Percentiles rank a stretch among this genome's conserved stretches.
Conservation (phyloP, 2,113 vertebrate genomes). For the Psilopogon haemacephalus region DNA sequence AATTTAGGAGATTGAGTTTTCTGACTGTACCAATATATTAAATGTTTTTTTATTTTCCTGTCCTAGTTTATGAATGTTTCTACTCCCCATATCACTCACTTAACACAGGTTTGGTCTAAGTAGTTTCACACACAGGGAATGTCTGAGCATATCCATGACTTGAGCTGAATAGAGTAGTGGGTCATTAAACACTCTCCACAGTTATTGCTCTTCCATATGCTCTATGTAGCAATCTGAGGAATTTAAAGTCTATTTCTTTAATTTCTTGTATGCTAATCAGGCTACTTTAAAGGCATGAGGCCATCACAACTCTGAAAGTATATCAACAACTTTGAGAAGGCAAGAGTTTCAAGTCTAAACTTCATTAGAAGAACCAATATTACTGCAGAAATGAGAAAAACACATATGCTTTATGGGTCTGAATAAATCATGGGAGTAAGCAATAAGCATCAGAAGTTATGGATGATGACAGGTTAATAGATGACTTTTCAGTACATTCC, state of each 20-base stretch:
- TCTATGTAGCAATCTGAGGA: not conserved
- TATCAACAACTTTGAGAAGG: not conserved
- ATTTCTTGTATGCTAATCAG: not conserved
- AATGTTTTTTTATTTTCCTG: not conserved
- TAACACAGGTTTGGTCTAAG: not conserved
- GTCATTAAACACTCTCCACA: not conserved
- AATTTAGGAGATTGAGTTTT: not conserved
- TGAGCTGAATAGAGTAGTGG: not conserved
- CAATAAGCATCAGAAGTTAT: constrained; percentile 9
- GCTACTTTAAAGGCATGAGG: not conserved
- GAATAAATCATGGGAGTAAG: constrained; percentile 32
- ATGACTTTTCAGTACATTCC: not conserved
- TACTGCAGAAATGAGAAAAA: constrained; percentile 40
- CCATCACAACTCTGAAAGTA: not conserved
- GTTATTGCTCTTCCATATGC: not conserved
- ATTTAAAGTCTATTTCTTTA: not conserved
- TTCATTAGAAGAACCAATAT: constrained; percentile 28
- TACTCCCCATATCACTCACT: not conserved
- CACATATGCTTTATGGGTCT: not conserved
- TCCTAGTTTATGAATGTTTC: not conserved
- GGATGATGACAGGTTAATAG: constrained; percentile 23
- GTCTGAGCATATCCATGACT: not conserved
- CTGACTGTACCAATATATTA: not conserved
- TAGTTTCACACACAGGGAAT: not conserved
- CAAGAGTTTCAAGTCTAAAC: not conserved